Evolutionary conservation across 2,797 vertebrate species (phyloP).

Genomic region (Gymnothorax reevesii): DNA sequence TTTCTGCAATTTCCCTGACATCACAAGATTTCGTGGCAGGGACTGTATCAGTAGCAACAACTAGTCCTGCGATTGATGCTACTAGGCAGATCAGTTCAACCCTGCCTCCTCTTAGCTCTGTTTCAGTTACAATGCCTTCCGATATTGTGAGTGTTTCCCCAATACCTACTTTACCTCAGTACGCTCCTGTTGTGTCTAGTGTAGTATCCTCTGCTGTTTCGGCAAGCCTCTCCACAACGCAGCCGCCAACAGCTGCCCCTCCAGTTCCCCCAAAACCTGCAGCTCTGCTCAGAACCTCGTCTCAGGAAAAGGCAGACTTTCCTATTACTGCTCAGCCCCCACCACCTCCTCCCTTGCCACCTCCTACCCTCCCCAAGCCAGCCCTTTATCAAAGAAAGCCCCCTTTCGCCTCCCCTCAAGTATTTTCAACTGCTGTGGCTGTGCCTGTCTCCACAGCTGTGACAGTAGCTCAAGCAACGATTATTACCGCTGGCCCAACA

Average conservation of each 20-base stretch:
- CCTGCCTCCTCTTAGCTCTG: conserved; percentile 28
- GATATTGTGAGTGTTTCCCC: conserved; percentile 63
- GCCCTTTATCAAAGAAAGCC: conserved; percentile 81
- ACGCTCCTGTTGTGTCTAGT: conserved; percentile 69
- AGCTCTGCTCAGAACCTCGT: conserved; percentile 74
- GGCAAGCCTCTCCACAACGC: conserved; percentile 49
- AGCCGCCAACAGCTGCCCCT: conserved; percentile 63
- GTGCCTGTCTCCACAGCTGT: conserved; percentile 34
- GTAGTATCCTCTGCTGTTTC: conserved; percentile 44
- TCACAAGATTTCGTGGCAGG: conserved; percentile 12
- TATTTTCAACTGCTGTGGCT: conserved; percentile 55
- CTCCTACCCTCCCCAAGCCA: conserved; percentile 87
- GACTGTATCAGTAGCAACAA: conserved; percentile 46
- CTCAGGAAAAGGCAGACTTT: conserved; percentile 83
- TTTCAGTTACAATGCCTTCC: conserved; percentile 53
- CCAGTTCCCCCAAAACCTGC: conserved; percentile 80
- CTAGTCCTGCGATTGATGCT: conserved; percentile 61
- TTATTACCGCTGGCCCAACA: conserved; percentile 59
- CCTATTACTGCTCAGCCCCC: conserved; percentile 60
- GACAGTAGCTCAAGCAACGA: conserved; percentile 58
- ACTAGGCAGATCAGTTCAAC: conserved; percentile 31
- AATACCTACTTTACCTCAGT: conserved; percentile 75
- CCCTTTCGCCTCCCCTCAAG: conserved; percentile 73
- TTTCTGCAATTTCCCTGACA: conserved; percentile 36
- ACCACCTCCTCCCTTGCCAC: conserved; percentile 76